Base-by-base conservation (phyloP, 2,888 invertebrate genomes). In the Epirrhoe alternata region DNA sequence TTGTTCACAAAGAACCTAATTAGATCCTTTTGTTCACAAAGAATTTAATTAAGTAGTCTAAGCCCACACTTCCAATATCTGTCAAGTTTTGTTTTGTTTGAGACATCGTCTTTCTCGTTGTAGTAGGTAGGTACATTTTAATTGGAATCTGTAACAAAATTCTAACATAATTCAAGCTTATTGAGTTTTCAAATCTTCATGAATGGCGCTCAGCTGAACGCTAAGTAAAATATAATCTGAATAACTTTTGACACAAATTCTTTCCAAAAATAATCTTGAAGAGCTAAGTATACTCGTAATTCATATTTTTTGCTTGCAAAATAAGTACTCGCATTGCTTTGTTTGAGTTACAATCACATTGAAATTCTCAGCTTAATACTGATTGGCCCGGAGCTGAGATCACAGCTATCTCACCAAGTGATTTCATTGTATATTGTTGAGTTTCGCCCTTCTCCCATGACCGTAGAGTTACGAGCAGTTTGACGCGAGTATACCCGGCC, bases 401-500 rank as follows among this genome's bases (percentile, higher is more conserved):
- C 12, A 42, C 38, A 42, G 38, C 12, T 4, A 42, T 38, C 38
- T 42, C 38, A 12, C 38, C 2, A 42, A 42, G 35, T 35, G 12
- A 42, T 42, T 42, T 42, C 38, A 42, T 24, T 12, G 38, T 42
- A 10, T 42, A 42, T 42, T 42, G 12, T 42, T 42, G 12, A 42
- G 38, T 42, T 12, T 10, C 12, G 12, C 38, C 38, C 38, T 42
- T 42, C 10, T 12, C 33, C 38, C 38, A 42, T 42, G 12, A 1
- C 54, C 17, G 16, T 54, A 51, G 47, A 16, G 38, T 42, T 42
- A 42, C 47, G 14, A 47, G 24, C 38, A 24, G 24, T 35, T 38
- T 33, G 24, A 59, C 30, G 50, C 8, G 58, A 35, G 24, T 24
- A n/a, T n/a, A 50, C 53, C 38, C 38, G 2, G 30, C 38, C 30